Base-by-base conservation (phyloP, 2,888 invertebrate species). In the Hemaris fuciformis region DNA sequence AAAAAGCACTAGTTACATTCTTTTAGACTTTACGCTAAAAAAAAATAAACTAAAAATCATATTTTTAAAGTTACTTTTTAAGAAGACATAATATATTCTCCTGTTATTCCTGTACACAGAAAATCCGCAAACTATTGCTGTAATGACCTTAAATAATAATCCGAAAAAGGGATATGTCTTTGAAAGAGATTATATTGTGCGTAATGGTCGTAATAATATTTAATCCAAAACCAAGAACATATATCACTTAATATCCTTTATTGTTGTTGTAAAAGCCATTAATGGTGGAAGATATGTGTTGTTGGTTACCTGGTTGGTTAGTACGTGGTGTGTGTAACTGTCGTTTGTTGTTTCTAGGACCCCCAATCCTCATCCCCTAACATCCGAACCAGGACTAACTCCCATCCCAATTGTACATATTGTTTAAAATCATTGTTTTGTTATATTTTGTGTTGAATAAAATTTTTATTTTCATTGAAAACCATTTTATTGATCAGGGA, bases 271-370 rank as follows among this genome's bases (percentile, higher is more conserved):
- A n/a, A n/a, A n/a, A n/a, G 3, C 31, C 6, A 38, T n/a, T 1
- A 3, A 38, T n/a, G 5, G n/a, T 38, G n/a, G n/a, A 27, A 1
- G 2, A 2, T 27, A 27, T 53, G 31, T 53, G 2, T 18, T 31
- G 10, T 31, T 18, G 53, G 53, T 59, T 25, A 27, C 23, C 38
- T 58, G 41, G 20, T 10, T 2, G 27, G 34, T 38, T 15, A 67
- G n/a, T n/a, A n/a, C n/a, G n/a, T n/a, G n/a, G n/a, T n/a, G 43
- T 63, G 41, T 59, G 7, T 18, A 13, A 61, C 62, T 66, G 62
- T 65, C 15, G 18, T 18, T 45, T 66, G 45, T 65, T 64, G 18
- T 67, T 70, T 72, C 25, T 71, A 71, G 67, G 67, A 64, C 66
- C 22, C 43, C 53, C 8, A 53, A 27, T 53, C 31, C 53, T 46